phyloP scores from a whole-genome alignment of 2,888 invertebrate genomes.

The Gonocerus acuteangulatus region DNA sequence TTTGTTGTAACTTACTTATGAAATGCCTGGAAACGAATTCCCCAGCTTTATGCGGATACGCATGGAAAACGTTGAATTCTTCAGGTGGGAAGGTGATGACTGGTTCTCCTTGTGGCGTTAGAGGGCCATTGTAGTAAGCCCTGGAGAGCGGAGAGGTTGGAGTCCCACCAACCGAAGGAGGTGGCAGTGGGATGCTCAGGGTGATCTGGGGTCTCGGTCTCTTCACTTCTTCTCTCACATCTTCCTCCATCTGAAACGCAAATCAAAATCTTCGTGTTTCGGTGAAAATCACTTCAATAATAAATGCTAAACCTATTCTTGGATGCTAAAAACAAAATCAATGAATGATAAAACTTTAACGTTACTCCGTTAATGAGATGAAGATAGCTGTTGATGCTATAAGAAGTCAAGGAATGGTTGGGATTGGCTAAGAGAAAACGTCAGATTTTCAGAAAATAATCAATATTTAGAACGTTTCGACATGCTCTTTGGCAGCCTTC shows the following conservation, averaged over 20 bases:
- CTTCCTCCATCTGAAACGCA: constrained; percentile 10
- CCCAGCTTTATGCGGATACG: constrained; percentile 61
- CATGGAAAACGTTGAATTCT: constrained; percentile 37
- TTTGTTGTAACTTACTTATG: constrained; percentile 50
- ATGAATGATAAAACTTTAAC: too few relatives aligned
- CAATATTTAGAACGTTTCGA: too few relatives aligned
- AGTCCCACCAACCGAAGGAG: constrained; percentile 31
- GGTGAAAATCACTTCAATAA: too few relatives aligned
- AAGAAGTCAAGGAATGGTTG: too few relatives aligned
- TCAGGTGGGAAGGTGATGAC: constrained; percentile 15
- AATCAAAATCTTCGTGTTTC: too few relatives aligned
- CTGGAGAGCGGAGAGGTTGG: constrained; percentile 43
- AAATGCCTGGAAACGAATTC: constrained; percentile 75
- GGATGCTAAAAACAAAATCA: too few relatives aligned
- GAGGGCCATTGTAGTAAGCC: constrained; percentile 41
- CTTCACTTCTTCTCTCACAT: not conserved
- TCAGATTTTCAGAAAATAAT: too few relatives aligned
- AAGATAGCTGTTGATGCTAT: too few relatives aligned
- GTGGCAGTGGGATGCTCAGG: constrained; percentile 46
- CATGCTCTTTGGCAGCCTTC: too few relatives aligned
- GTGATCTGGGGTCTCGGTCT: constrained; percentile 47
- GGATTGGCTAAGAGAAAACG: too few relatives aligned
- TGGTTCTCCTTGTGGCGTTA: constrained; percentile 30
- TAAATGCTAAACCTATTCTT: too few relatives aligned
- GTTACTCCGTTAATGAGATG: too few relatives aligned